Evolutionary conservation across 37 sponge, comb jelly and placozoan genomes (phyloP), one percentile per base, ranked within the genome.

Genomic region (Tethya wilhelma): DNA sequence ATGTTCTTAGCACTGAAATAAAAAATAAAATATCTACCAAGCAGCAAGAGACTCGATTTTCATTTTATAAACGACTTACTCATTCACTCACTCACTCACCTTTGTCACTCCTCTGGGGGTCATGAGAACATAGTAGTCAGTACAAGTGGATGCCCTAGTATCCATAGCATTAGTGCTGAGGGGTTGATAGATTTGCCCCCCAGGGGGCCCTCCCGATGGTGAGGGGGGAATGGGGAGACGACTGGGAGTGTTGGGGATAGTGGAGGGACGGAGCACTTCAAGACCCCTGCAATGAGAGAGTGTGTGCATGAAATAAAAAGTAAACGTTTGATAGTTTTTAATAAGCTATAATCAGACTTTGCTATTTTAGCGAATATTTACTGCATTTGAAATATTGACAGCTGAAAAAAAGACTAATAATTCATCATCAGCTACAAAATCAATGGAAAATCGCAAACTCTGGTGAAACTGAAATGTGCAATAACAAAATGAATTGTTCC

Each of bases 71-170:
- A n/a, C n/a, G n/a, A n/a, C n/a, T n/a, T n/a, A n/a, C n/a, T n/a
- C n/a, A n/a, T n/a, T n/a, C n/a, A n/a, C n/a, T n/a, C n/a, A n/a
- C n/a, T n/a, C n/a, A n/a, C n/a, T n/a, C n/a, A 20, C 2, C 34
- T 6, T 7, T 8, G 8, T 3, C 2, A 12, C 26, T 42, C 2
- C 42, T 28, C 17, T 2, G 2, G 67, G 38, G 31, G 57, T 6
- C 74, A 65, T 65, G 56, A 78, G 38, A 44, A 59, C 49, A 23
- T 65, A 64, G 56, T 78, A 78, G 38, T 78, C 66, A 14, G 65
- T 63, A n/a, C 78, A 64, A 4, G 12, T 29, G 2, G 32, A 1
- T 12, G 56, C 6, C 33, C 4, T 7, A 1, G 25, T 26, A 12
- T 65, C 30, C 4, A 11, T 33, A n/a, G 20, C n/a, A n/a, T n/a